These are phyloP conservation scores for Silurus asotus DNA, from an alignment of 2,113 vertebrate species.

Conservation along the genomic window DNA sequence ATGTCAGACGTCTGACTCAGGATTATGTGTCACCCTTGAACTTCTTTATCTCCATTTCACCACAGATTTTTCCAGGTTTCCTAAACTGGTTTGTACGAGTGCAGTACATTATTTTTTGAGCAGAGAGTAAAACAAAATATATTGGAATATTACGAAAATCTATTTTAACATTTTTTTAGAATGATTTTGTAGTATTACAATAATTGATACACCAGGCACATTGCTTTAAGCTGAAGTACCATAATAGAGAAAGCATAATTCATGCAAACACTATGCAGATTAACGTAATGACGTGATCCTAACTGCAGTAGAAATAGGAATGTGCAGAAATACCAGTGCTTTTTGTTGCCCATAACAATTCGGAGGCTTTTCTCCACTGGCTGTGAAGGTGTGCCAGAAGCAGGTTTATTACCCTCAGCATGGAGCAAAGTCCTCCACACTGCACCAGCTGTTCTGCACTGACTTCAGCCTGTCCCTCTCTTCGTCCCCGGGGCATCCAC, in stretches of 20 bases:
- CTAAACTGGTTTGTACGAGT: background rate
- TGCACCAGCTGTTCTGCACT: constrained; percentile 60
- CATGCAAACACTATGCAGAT: background rate
- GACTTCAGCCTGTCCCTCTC: constrained; percentile 46
- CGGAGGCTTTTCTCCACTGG: constrained; percentile 33
- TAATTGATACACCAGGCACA: background rate
- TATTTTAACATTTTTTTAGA: background rate
- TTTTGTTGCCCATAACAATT: background rate
- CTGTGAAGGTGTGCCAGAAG: constrained; percentile 73
- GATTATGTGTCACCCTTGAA: constrained; percentile 61
- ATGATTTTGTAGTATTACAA: background rate
- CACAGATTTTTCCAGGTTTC: constrained; percentile 30
- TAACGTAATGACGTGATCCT: background rate
- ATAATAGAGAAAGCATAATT: background rate
- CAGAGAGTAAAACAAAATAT: background rate
- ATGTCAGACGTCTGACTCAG: background rate
- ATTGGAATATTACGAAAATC: background rate
- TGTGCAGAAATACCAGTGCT: background rate
- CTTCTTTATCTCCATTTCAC: constrained; percentile 46
- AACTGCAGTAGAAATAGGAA: background rate
- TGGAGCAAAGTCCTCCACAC: constrained; percentile 72
- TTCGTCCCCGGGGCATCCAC: constrained; percentile 45
- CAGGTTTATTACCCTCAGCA: constrained; percentile 69
- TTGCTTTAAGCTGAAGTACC: background rate
- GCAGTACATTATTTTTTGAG: background rate